Percentiles rank a stretch among this genome's conserved stretches.
These are phyloP conservation scores for Melieria omissa DNA, from an alignment of 2,888 invertebrate species.

Conservation along the genomic window DNA sequence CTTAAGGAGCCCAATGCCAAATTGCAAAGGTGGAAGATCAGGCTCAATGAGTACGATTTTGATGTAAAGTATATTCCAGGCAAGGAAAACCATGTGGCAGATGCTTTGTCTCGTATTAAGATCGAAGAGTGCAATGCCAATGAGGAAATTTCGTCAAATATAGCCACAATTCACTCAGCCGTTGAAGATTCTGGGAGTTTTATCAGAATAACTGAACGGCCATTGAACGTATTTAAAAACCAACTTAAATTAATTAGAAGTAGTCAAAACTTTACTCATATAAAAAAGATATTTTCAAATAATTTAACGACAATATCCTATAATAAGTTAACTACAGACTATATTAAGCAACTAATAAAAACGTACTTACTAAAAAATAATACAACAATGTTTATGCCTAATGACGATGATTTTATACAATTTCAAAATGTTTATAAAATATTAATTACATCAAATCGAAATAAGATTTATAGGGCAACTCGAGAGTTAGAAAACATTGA, in stretches of 20 bases:
- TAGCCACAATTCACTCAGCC: slow-evolving; percentile 21
- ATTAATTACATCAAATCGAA: slow-evolving; percentile 2
- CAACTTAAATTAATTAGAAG: slow-evolving; percentile 26
- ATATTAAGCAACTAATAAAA: slow-evolving; percentile 11
- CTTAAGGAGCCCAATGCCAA: slow-evolving; percentile 31
- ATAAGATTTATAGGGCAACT: slow-evolving; percentile 18
- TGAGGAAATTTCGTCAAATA: slow-evolving; percentile 4
- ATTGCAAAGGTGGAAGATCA: slow-evolving; percentile 38
- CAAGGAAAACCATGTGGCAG: slow-evolving; percentile 35
- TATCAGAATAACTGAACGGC: slow-evolving; percentile 15
- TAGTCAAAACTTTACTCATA: not conserved
- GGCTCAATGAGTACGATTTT: slow-evolving; percentile 37
- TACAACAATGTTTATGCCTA: not conserved
- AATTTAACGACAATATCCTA: slow-evolving; percentile 31
- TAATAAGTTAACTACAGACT: slow-evolving; percentile 19
- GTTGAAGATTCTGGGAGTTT: slow-evolving; percentile 10
- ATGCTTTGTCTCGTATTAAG: slow-evolving; percentile 37
- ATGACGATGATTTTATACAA: slow-evolving; percentile 11
- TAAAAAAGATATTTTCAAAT: slow-evolving; percentile 23
- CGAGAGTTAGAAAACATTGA: slow-evolving; percentile 26
- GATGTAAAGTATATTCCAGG: slow-evolving; percentile 37
- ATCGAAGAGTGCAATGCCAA: slow-evolving; percentile 31
- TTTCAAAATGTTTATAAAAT: slow-evolving; percentile 19
- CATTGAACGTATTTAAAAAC: slow-evolving; percentile 10
- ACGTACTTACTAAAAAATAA: slow-evolving; percentile 1